These are phyloP conservation scores for Parotia lawesii DNA, from an alignment of 2,113 vertebrate genomes.

Conservation along the genomic window DNA sequence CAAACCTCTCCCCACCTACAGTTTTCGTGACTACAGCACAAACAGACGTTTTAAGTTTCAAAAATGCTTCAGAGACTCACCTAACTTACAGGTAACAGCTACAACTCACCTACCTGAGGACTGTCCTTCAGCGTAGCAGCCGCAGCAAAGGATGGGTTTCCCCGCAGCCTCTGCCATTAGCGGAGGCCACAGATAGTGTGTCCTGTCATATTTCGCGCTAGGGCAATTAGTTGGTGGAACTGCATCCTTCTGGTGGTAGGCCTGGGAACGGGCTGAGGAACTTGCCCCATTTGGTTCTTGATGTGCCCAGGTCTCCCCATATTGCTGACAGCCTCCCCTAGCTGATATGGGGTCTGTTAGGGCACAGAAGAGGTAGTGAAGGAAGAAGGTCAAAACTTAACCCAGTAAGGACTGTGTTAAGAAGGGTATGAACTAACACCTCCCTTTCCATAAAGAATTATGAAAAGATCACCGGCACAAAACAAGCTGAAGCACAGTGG, in stretches of 20 bases:
- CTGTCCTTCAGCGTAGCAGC: conserved; percentile 32
- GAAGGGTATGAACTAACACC: not conserved
- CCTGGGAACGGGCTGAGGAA: conserved; percentile 51
- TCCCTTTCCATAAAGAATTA: conserved; percentile 16
- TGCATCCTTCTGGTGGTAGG: conserved; percentile 50
- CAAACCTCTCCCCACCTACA: not conserved
- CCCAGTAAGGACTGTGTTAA: not conserved
- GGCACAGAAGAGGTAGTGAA: conserved; percentile 65
- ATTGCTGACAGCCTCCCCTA: conserved; percentile 62
- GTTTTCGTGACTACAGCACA: not conserved
- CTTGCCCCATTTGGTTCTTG: conserved; percentile 55
- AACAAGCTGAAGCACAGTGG: not conserved
- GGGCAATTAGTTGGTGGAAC: conserved; percentile 55
- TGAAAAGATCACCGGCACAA: conserved; percentile 29
- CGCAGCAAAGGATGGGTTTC: conserved; percentile 7
- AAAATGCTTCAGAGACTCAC: not conserved
- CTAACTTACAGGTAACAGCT: conserved; percentile 6
- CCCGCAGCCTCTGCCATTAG: conserved; percentile 52
- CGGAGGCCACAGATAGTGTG: conserved; percentile 48
- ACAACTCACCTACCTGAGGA: conserved; percentile 46
- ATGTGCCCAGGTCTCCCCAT: conserved; percentile 62
- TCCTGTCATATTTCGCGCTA: conserved; percentile 54
- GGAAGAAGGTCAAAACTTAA: conserved; percentile 60
- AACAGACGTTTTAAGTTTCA: not conserved
- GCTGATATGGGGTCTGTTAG: conserved; percentile 63